phyloP scores from a whole-genome alignment of 2,797 vertebrate species.

The Mus minutoides region DNA sequence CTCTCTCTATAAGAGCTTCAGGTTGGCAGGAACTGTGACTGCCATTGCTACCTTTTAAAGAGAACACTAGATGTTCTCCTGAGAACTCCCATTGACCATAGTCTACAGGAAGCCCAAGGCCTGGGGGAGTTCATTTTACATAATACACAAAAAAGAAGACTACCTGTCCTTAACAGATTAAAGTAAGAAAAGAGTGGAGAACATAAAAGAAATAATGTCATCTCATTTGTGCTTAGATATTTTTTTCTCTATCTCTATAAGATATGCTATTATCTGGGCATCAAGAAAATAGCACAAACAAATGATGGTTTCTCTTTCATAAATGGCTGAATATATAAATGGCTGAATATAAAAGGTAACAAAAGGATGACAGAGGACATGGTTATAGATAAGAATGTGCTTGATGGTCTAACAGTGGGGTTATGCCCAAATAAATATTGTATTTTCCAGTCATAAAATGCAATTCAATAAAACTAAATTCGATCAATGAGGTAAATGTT shows the following conservation, averaged over 20 bases:
- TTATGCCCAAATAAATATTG: background rate
- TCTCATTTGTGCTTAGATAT: background rate
- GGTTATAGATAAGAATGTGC: background rate
- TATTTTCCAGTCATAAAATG: background rate
- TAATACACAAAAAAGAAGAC: background rate
- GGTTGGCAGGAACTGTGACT: background rate
- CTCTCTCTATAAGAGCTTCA: background rate
- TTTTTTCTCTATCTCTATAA: conserved; percentile 12
- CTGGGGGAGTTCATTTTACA: background rate
- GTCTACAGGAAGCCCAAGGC: background rate
- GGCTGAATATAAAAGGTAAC: conserved; percentile 17
- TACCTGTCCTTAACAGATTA: background rate
- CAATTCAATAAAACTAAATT: conserved; percentile 21
- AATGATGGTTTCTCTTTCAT: conserved; percentile 24
- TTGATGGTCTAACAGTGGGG: background rate
- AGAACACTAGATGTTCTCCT: background rate
- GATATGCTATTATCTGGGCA: background rate
- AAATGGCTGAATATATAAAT: conserved; percentile 4
- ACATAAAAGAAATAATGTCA: conserved; percentile 10
- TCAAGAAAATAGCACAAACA: background rate
- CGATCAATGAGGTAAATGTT: conserved; percentile 10
- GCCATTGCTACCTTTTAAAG: background rate
- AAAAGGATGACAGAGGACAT: background rate
- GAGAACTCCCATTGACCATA: background rate
- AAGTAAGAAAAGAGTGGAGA: background rate